Evolutionary conservation across 2,888 invertebrate species (phyloP).

Genomic region (Hanleya hanleyi): DNA sequence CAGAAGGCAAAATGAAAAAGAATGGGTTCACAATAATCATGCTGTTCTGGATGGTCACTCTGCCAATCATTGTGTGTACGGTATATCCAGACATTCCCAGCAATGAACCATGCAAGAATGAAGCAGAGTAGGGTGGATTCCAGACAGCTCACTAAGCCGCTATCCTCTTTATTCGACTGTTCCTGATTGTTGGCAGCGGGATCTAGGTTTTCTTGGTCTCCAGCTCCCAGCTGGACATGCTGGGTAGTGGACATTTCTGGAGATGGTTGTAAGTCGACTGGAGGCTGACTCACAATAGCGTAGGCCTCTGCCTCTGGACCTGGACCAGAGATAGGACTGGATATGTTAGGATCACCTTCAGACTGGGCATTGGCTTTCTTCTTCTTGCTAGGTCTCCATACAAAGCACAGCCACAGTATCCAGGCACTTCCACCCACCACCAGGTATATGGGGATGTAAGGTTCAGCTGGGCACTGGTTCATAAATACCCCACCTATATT

Average conservation of each 20-base stretch:
- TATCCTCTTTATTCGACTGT: neutral
- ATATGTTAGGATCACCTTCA: neutral
- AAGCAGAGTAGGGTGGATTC: constrained; percentile 68
- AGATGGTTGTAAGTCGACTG: too few relatives aligned
- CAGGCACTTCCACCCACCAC: constrained; percentile 78
- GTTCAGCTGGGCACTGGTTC: constrained; percentile 80
- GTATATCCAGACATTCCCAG: constrained; percentile 81
- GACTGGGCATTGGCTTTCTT: neutral
- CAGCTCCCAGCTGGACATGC: neutral
- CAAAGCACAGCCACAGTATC: constrained; percentile 29
- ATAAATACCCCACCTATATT: constrained; percentile 79
- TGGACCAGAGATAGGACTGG: neutral
- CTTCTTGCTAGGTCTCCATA: neutral
- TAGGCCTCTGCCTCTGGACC: neutral
- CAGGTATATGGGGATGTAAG: constrained; percentile 82
- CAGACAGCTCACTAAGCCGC: neutral
- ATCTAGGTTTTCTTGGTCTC: neutral
- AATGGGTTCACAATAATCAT: neutral
- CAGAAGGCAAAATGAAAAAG: neutral
- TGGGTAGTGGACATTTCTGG: neutral
- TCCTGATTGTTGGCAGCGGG: neutral
- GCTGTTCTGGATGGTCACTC: constrained; percentile 71
- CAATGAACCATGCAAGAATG: constrained; percentile 80
- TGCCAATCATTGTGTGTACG: constrained; percentile 78
- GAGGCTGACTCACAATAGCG: neutral